A percentile compares a stretch with the other conserved stretches of the same genome.
phyloP scores from a whole-genome alignment of 2,888 invertebrate genomes.

The Arrhopalites spinosus region DNA sequence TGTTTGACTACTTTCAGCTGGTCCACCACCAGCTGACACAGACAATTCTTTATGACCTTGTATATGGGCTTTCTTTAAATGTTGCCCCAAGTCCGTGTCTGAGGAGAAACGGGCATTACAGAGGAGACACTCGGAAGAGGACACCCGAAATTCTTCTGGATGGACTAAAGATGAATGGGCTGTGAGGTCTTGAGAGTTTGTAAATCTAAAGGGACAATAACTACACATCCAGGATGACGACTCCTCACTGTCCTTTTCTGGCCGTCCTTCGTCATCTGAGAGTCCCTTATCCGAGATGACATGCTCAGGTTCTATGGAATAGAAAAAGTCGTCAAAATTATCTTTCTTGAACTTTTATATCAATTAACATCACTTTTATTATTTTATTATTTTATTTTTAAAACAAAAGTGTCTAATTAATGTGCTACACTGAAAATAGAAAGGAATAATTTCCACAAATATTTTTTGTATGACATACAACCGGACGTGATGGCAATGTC shows the following conservation, averaged over 20 bases:
- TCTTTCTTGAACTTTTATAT: too few species aligned
- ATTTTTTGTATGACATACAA: too few species aligned
- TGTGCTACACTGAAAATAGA: too few species aligned
- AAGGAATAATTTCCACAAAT: too few species aligned
- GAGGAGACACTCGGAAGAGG: slow-evolving; percentile 42
- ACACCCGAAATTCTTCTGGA: not conserved
- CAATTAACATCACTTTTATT: too few species aligned
- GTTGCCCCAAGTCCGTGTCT: slow-evolving; percentile 38
- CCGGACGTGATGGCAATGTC: too few species aligned
- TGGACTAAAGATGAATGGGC: slow-evolving; percentile 44
- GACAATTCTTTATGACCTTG: slow-evolving; percentile 9
- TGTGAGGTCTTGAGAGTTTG: slow-evolving; percentile 34
- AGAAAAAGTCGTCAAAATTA: too few species aligned
- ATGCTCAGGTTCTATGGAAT: slow-evolving; percentile 29
- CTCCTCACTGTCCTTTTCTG: not conserved
- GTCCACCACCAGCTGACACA: not conserved
- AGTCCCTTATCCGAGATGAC: slow-evolving; percentile 14
- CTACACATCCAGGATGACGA: slow-evolving; percentile 43
- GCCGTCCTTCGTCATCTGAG: slow-evolving; percentile 11
- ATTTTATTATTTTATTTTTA: too few species aligned
- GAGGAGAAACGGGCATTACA: slow-evolving; percentile 42
- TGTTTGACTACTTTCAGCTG: too few species aligned
- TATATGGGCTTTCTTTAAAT: slow-evolving; percentile 38
- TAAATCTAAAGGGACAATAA: slow-evolving; percentile 40
- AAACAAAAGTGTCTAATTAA: too few species aligned